phyloP scores from a whole-genome alignment of 1,140 invertebrate species.

The Asobara japonica region DNA sequence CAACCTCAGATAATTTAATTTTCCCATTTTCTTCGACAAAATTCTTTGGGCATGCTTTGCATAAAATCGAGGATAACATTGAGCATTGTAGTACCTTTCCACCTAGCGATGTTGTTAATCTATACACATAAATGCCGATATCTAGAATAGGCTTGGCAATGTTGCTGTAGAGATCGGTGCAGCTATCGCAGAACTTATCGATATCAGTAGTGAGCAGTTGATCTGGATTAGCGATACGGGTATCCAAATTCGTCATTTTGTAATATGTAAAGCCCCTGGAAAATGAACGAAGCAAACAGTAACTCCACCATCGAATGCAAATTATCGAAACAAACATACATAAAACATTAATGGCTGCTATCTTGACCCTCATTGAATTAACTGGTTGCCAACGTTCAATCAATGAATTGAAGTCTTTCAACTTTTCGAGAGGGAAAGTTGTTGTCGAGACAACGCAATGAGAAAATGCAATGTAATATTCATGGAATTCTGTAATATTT shows the following conservation, averaged over 20 bases:
- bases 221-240: constrained; percentile 94
- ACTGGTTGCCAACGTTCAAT: no score
- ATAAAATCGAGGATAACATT: constrained; percentile 37
- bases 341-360: neutral
- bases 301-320: constrained; percentile 2
- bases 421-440: no score
- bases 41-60: no score
- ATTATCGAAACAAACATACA: constrained; percentile 7
- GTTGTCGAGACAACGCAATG: no score
- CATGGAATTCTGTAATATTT: no score
- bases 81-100: constrained; percentile 74
- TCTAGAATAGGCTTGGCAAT: constrained; percentile 96
- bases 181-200: constrained; percentile 95
- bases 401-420: no score
- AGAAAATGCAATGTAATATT: no score
- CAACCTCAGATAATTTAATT: no score
- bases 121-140: constrained; percentile 93
- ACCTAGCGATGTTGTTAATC: constrained; percentile 86
- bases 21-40: no score
- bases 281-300: constrained; percentile 43
- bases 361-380: neutral
- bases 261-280: constrained; percentile 96
- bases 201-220: constrained; percentile 96
- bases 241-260: constrained; percentile 96
- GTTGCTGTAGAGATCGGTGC: constrained; percentile 96